Evolutionary conservation across 2,797 vertebrate genomes (phyloP).

Genomic region (Hoplostethus mediterraneus): DNA sequence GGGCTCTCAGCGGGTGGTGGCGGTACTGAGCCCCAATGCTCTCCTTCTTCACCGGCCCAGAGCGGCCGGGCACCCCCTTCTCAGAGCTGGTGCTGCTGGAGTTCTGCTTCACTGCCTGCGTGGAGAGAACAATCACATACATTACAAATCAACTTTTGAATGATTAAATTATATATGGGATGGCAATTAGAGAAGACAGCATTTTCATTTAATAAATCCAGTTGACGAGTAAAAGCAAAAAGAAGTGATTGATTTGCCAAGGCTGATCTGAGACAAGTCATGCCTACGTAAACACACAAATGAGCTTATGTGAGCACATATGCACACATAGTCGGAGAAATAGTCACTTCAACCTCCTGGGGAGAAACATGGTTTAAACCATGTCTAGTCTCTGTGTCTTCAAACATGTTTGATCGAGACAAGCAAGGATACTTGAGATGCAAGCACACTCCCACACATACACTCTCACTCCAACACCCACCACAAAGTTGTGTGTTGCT

Average conservation of each 20-base stretch:
- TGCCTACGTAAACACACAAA: neutral
- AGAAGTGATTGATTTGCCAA: neutral
- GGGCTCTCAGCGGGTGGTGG: conserved; percentile 89
- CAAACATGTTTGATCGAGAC: neutral
- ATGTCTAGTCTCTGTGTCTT: neutral
- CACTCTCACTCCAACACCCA: neutral
- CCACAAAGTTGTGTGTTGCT: conserved; percentile 21
- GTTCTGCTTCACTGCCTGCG: conserved; percentile 77
- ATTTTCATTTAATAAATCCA: conserved; percentile 13
- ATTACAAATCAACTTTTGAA: neutral
- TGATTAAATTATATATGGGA: neutral
- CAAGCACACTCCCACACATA: too few relatives aligned
- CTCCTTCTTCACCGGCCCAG: conserved; percentile 88
- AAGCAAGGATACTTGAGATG: neutral
- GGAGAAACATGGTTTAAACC: neutral
- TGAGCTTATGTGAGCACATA: neutral
- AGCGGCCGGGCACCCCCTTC: conserved; percentile 75
- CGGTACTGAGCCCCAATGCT: conserved; percentile 90
- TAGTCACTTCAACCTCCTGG: neutral
- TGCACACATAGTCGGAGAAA: neutral
- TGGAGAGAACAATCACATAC: neutral
- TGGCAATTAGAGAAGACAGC: neutral
- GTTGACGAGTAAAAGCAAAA: neutral
- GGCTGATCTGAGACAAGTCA: neutral
- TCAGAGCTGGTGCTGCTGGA: conserved; percentile 63